Conservation (phyloP, 2,113 vertebrate species). For the Scomber colias region DNA sequence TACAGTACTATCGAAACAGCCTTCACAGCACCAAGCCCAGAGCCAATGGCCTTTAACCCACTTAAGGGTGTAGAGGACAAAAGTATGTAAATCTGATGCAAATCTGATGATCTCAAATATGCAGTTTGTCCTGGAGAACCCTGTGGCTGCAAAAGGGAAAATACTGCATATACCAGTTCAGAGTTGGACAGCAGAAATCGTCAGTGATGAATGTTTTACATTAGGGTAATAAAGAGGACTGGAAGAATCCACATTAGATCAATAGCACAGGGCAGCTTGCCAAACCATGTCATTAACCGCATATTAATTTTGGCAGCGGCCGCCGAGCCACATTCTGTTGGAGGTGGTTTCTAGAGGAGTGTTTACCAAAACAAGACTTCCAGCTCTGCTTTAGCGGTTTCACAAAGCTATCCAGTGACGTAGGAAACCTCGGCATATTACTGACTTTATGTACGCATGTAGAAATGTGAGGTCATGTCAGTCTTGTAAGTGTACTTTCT, state of each 20-base stretch:
- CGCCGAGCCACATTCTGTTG: conserved; percentile 76
- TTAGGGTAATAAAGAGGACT: conserved; percentile 74
- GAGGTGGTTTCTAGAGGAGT: conserved; percentile 80
- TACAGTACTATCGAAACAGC: background rate
- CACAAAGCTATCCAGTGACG: conserved; percentile 77
- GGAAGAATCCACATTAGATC: conserved; percentile 79
- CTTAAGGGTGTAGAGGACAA: conserved; percentile 42
- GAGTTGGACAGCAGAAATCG: conserved; percentile 61
- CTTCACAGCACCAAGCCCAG: conserved; percentile 16
- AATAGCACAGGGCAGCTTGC: conserved; percentile 71
- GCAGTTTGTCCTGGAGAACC: conserved; percentile 38
- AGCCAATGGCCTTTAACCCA: conserved; percentile 47
- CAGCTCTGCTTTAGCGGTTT: conserved; percentile 75
- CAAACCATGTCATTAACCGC: conserved; percentile 83
- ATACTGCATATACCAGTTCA: conserved; percentile 36
- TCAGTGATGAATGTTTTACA: conserved; percentile 75
- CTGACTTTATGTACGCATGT: conserved; percentile 64
- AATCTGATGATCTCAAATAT: conserved; percentile 67
- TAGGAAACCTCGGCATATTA: conserved; percentile 63
- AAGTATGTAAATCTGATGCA: conserved; percentile 61
- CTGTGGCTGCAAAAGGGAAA: conserved; percentile 48
- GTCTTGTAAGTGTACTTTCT: conserved; percentile 64
- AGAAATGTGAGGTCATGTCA: conserved; percentile 73
- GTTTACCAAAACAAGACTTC: conserved; percentile 82
- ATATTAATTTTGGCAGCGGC: conserved; percentile 82